Conservation (phyloP, 2,113 vertebrate genomes). For the Burhinus bistriatus region DNA sequence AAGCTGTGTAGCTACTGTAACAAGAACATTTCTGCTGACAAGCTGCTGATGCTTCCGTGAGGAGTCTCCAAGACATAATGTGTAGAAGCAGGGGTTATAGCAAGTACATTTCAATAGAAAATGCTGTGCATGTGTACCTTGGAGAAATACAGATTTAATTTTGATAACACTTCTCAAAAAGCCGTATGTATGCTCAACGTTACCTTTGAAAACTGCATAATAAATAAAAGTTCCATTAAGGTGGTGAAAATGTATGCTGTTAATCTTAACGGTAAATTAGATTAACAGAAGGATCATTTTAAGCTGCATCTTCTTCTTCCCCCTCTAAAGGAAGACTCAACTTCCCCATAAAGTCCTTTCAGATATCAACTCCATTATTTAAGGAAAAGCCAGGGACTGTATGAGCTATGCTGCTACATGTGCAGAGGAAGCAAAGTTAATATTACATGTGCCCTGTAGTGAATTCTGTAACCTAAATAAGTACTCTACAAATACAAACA, state of each 20-base stretch:
- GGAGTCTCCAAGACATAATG: neutral
- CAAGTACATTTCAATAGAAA: neutral
- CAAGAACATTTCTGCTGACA: neutral
- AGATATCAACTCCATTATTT: neutral
- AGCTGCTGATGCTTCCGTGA: neutral
- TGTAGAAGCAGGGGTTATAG: neutral
- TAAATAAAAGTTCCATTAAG: neutral
- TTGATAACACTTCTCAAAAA: neutral
- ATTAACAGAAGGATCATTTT: neutral
- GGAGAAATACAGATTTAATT: neutral
- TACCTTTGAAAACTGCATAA: neutral
- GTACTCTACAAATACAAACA: neutral
- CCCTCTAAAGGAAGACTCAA: neutral
- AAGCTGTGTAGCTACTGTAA: neutral
- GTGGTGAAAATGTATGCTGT: neutral
- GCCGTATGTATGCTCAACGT: fast-evolving
- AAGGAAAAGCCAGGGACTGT: neutral
- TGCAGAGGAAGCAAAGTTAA: neutral
- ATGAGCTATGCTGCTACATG: neutral
- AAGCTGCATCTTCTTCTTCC: fast-evolving
- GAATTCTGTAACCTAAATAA: neutral
- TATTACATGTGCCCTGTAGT: neutral
- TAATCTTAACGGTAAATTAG: neutral
- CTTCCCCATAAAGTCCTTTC: neutral
- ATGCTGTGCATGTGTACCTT: neutral